These are phyloP conservation scores for Microchrysa polita DNA, from an alignment of 2,888 invertebrate species.

Conservation along the genomic window DNA sequence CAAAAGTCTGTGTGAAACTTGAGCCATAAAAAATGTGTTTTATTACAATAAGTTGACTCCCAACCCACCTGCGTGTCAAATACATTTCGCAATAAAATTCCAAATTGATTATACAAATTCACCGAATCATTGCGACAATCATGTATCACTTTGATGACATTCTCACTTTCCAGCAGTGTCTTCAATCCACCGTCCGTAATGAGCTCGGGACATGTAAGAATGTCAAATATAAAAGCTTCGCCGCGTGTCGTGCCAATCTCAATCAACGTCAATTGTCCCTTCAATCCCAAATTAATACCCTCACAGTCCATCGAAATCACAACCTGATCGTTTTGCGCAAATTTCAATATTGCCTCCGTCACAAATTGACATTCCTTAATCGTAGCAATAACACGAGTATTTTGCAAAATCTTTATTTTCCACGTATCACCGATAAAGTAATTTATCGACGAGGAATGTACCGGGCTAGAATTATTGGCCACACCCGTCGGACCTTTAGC, in stretches of 20 bases:
- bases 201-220: slow-evolving; percentile 84
- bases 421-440: slow-evolving; percentile 75
- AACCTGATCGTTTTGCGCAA: slow-evolving; percentile 65
- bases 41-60: no score
- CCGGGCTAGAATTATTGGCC: slow-evolving; percentile 57
- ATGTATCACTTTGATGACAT: slow-evolving; percentile 89
- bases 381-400: slow-evolving; percentile 82
- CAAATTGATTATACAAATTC: slow-evolving; percentile 86
- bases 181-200: slow-evolving; percentile 81
- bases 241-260: slow-evolving; percentile 85
- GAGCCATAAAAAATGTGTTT: no score
- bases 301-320: slow-evolving; percentile 91
- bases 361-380: slow-evolving; percentile 81
- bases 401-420: slow-evolving; percentile 83
- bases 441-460: slow-evolving; percentile 56
- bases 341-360: slow-evolving; percentile 76
- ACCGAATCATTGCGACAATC: slow-evolving; percentile 93
- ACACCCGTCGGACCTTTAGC: slow-evolving; percentile 66
- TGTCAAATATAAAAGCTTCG: slow-evolving; percentile 87
- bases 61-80: slow-evolving; percentile 84
- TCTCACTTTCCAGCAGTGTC: slow-evolving; percentile 80
- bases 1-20: no score
- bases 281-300: slow-evolving; percentile 89
- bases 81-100: slow-evolving; percentile 82
- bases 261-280: slow-evolving; percentile 87